Evolutionary conservation across 2,888 invertebrate species (phyloP), one percentile per base, ranked within the genome.

Genomic region (Brenthis hecate): DNA sequence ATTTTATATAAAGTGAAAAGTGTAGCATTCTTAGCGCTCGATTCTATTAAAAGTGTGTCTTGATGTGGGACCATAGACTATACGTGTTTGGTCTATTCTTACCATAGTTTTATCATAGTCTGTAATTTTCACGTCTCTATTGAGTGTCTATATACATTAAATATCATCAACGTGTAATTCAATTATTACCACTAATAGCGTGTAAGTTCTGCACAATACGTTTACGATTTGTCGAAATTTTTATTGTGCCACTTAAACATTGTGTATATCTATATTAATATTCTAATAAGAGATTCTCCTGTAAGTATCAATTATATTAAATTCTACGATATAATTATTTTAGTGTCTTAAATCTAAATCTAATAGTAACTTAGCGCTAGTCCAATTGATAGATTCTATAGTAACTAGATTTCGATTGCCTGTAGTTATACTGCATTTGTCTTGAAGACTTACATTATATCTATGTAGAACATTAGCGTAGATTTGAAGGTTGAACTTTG

Each of bases 401-500:
- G 60, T 68, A 61, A 68, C 66, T 73, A 76, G 72, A 74, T 78
- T 78, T 78, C 70, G 77, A 78, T 75, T 66, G 76, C 74, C 75
- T 74, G 72, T 75, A 73, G 70, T 60, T 60, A 67, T 69, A 68
- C 69, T 67, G 68, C 68, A 72, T 67, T 73, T 70, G 72, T 74
- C 71, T 74, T 72, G 66, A 76, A 76, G 74, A 74, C 69, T 70
- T 57, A 70, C 70, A 57, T 64, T 71, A 28, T 28, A 62, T 71
- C 70, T 73, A 58, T 71, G 73, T 78, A 80, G 78, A 76, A 74
- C 73, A 74, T 76, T 78, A 76, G 79, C 83, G 80, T 84, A 81
- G 86, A 88, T 83, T 83, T 85, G 87, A 92, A 88, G 92, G 92
- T 92, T 92, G 92, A 92, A 91, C 84, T 89, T 91, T 92, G 92